Evolutionary conservation across 1,140 invertebrate species (phyloP).

Genomic region (Zaprionus gabonicus): DNA sequence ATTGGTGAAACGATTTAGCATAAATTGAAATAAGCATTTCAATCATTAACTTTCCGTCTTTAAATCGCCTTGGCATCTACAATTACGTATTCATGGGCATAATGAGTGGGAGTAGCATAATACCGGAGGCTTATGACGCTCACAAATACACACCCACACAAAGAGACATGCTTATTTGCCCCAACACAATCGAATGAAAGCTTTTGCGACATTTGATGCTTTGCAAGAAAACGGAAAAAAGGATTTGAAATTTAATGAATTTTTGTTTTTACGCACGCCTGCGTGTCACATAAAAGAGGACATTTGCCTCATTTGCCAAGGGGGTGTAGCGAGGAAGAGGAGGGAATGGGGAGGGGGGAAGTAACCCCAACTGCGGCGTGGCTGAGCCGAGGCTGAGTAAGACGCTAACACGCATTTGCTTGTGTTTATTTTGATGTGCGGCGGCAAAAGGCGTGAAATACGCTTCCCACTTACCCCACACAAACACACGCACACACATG

Average conservation of each 20-base stretch:
- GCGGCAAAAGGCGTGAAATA: constrained; percentile 73
- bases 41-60: neutral
- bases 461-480: constrained; percentile 31
- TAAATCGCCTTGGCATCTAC: neutral
- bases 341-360: neutral
- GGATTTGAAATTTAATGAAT: constrained; percentile 71
- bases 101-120: constrained; percentile 17
- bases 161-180: neutral
- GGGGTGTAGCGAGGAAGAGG: neutral
- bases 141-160: neutral
- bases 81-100: constrained; percentile 16
- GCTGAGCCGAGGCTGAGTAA: constrained; percentile 19
- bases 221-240: constrained; percentile 45
- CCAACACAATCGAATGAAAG: constrained; percentile 38
- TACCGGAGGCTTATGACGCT: neutral
- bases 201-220: constrained; percentile 44
- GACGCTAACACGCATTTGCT: constrained; percentile 39
- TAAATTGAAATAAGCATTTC: neutral
- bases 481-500: neutral
- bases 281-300: constrained; percentile 65
- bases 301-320: constrained; percentile 59
- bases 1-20: neutral
- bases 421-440: constrained; percentile 72
- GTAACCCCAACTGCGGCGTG: neutral
- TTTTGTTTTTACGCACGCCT: constrained; percentile 65